phyloP scores from a whole-genome alignment of 1,140 invertebrate species.

The Sitobion miscanthi region DNA sequence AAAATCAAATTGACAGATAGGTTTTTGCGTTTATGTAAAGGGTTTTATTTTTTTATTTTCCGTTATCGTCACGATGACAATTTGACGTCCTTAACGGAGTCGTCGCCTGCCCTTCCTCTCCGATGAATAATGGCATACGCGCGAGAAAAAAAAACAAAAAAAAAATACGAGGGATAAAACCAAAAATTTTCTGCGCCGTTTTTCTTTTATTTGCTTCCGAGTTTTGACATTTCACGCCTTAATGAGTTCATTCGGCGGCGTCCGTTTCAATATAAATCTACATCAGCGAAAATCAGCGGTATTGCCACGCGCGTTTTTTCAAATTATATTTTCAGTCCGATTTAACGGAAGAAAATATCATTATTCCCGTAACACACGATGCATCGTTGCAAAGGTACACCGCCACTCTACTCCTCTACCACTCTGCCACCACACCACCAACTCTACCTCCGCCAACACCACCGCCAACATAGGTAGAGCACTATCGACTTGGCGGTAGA shows the following conservation, averaged over 20 bases:
- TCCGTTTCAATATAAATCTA: not conserved
- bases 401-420: no score
- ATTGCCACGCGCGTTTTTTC: not conserved
- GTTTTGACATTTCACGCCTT: not conserved
- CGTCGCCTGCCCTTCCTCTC: not conserved
- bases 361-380: not conserved
- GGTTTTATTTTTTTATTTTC: not conserved
- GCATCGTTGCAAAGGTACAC: not conserved
- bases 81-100: slow-evolving; percentile 34
- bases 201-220: not conserved
- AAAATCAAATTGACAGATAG: slow-evolving; percentile 37
- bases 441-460: not conserved
- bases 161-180: not conserved
- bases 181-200: not conserved
- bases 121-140: not conserved
- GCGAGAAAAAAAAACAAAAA: not conserved
- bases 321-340: slow-evolving; percentile 22
- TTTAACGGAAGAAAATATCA: not conserved
- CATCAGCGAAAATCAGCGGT: not conserved
- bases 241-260: not conserved
- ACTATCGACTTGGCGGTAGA: not conserved
- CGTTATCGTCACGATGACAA: slow-evolving; percentile 17
- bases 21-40: slow-evolving; percentile 10
- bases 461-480: not conserved
- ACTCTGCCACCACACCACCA: not conserved